Evolutionary conservation across 2,888 invertebrate genomes (phyloP), one percentile per base, ranked within the genome.

Genomic region (Mycalesis mineus): DNA sequence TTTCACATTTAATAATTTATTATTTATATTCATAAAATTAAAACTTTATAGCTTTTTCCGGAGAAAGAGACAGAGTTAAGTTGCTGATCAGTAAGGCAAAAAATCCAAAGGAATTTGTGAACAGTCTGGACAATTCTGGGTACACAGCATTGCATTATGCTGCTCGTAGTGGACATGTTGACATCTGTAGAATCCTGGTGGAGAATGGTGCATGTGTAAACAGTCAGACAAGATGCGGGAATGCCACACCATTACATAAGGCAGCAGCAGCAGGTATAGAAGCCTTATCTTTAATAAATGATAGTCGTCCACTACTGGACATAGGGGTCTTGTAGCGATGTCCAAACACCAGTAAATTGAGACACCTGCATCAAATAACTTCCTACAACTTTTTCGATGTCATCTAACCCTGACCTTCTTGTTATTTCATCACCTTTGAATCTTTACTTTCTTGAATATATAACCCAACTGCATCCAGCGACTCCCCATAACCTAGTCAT

Each of bases 71-170:
- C 5, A 92, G 93, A 68, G 91, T 97, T 4, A 77, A 89, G 58
- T 78, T 78, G 45, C 88, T 96, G 59, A 81, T 83, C 73, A 50
- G 87, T 78, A 87, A 81, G 65, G 73, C 84, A 29, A 78, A 60
- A 45, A 77, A 82, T 70, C 67, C 73, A 63, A 92, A 92, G 59
- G 90, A 89, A 36, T 82, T 92, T 65, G 91, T 92, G 0, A 92
- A 95, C 82, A 76, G 80, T 11, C 86, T 88, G 52, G 96, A 96
- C 79, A 91, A 92, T 62, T 92, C 94, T 57, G 97, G 97, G 37
- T 98, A 97, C 75, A 95, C 95, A 17, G 95, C 97, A 7, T 84
- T 98, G 66, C 97, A 98, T 81, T 97, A 97, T 90, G 96, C 97
- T 5, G 94, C 96, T 47, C 91, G 97, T 45, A 94, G 93, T 85